These are phyloP conservation scores for Mystacides longicornis DNA, from an alignment of 2,888 invertebrate species.

Conservation along the genomic window DNA sequence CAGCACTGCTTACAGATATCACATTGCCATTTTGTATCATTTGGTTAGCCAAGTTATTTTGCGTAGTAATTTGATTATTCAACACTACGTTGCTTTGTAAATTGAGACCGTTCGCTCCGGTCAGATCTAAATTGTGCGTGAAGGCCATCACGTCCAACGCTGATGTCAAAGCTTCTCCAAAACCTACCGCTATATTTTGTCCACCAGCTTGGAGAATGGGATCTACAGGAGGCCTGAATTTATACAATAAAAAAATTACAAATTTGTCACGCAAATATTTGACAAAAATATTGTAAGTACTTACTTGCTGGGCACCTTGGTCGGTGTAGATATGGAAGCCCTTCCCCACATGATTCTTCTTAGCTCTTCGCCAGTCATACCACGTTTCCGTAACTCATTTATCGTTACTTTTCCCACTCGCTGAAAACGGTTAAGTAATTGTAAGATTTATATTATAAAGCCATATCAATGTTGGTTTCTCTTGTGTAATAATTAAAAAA, in stretches of 20 bases:
- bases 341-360: conserved; percentile 86
- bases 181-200: conserved; percentile 41
- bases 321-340: conserved; percentile 79
- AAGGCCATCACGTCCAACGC: conserved; percentile 81
- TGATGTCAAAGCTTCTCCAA: conserved; percentile 57
- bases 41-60: not conserved
- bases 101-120: conserved; percentile 26
- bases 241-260: not conserved
- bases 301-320: conserved; percentile 59
- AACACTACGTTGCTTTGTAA: conserved; percentile 17
- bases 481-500: too few species aligned
- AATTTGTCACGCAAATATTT: not conserved
- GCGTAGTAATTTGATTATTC: not conserved
- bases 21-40: not conserved
- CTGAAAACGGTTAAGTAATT: too few species aligned
- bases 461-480: too few species aligned
- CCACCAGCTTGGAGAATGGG: conserved; percentile 36
- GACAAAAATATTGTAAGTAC: not conserved
- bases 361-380: conserved; percentile 81
- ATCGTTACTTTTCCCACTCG: conserved; percentile 84
- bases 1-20: not conserved
- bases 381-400: conserved; percentile 70
- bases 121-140: conserved; percentile 63
- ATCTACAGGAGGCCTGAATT: conserved; percentile 39
- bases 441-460: too few species aligned